These are phyloP conservation scores for Mustelus asterias DNA, from an alignment of 2,113 vertebrate genomes.

Conservation along the genomic window DNA sequence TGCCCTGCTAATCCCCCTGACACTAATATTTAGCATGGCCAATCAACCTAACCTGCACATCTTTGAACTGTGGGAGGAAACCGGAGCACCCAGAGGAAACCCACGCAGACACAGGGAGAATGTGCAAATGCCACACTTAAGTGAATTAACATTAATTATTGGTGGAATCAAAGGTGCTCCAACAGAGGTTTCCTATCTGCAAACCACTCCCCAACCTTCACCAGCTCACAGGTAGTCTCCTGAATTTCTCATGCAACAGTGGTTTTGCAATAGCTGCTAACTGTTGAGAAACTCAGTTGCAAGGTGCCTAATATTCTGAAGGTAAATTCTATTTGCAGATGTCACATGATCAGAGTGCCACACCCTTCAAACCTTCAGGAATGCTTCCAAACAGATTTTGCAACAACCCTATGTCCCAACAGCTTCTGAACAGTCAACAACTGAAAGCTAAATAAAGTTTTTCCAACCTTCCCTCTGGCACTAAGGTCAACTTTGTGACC, in stretches of 20 bases:
- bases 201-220: not conserved
- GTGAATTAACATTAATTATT: no score
- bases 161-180: no score
- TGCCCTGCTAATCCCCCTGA: no score
- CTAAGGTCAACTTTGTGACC: not conserved
- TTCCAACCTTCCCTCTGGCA: no score
- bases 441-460: not conserved
- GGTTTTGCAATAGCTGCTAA: not conserved
- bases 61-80: no score
- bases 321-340: not conserved
- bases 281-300: not conserved
- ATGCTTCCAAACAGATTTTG: not conserved
- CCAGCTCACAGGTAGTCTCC: not conserved
- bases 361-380: not conserved
- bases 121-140: no score
- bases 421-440: not conserved
- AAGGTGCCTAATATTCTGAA: not conserved
- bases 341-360: not conserved
- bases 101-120: no score
- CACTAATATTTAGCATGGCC: no score
- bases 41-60: no score
- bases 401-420: not conserved
- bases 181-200: no score
- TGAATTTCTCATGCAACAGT: not conserved
- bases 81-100: no score